A percentile compares a stretch with the other conserved stretches of the same genome.
These are phyloP conservation scores for Amblyornis subalaris DNA, from an alignment of 2,113 vertebrate genomes.

Conservation along the genomic window DNA sequence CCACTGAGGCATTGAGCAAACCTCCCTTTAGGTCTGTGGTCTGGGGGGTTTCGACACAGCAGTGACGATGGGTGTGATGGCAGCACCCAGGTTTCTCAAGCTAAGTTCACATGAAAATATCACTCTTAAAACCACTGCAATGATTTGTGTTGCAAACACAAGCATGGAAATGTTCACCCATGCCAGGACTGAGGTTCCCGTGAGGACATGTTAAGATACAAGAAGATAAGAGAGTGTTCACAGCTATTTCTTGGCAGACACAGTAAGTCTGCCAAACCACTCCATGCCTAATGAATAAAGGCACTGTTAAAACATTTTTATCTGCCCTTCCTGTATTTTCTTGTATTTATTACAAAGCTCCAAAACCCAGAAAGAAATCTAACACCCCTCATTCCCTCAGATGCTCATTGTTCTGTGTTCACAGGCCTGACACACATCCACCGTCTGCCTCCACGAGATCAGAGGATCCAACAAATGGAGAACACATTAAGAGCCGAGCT, in stretches of 20 bases:
- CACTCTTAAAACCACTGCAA: not conserved
- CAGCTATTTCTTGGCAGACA: not conserved
- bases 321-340: not conserved
- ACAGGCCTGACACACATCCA: not conserved
- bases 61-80: not conserved
- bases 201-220: not conserved
- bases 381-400: not conserved
- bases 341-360: not conserved
- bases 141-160: not conserved
- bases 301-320: not conserved
- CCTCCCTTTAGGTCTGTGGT: not conserved
- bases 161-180: not conserved
- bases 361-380: not conserved
- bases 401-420: not conserved
- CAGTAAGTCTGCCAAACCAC: not conserved
- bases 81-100: not conserved
- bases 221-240: not conserved
- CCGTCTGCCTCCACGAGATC: not conserved
- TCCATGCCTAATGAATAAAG: not conserved
- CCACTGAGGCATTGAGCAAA: not conserved
- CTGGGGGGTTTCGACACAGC: not conserved
- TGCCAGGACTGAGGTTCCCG: not conserved
- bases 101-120: not conserved
- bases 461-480: not conserved
- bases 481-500: not conserved